Percentiles rank a stretch among this genome's conserved stretches.
Conservation (phyloP, 2,113 vertebrate species). For the Shinisaurus crocodilurus region DNA sequence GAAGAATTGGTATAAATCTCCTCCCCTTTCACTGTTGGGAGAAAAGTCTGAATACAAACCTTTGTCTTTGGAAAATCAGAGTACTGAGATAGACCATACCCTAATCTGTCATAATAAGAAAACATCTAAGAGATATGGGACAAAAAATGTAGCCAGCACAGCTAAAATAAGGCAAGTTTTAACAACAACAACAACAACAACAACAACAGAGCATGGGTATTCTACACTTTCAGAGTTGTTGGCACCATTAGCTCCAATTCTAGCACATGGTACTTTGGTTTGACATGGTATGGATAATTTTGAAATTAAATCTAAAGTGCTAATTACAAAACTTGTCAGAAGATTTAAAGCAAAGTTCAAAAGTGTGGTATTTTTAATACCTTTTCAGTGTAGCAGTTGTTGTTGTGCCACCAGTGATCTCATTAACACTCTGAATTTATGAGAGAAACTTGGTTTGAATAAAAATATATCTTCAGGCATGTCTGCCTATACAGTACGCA, state of each 20-base stretch:
- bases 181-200: not conserved
- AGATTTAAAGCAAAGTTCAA: not conserved
- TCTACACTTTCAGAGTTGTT: not conserved
- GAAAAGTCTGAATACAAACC: too few relatives aligned
- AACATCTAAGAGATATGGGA: not conserved
- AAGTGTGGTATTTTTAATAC: not conserved
- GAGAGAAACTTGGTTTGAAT: not conserved
- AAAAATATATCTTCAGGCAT: not conserved
- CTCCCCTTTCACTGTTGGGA: too few relatives aligned
- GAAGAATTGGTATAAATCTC: too few relatives aligned
- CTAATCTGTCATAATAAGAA: not conserved
- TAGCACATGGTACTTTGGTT: too few relatives aligned
- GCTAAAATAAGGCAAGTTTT: not conserved
- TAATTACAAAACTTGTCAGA: not conserved
- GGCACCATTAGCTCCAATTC: too few relatives aligned
- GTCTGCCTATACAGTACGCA: not conserved
- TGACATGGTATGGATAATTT: not conserved
- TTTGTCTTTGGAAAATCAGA: not conserved
- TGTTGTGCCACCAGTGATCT: not conserved
- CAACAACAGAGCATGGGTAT: not conserved
- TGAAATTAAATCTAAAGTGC: not conserved
- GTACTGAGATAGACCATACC: not conserved
- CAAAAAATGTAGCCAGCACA: not conserved
- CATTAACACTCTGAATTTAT: not conserved
- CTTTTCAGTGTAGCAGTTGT: not conserved